A percentile compares a stretch with the other conserved stretches of the same genome.
phyloP scores from a whole-genome alignment of 2,888 invertebrate species.

The Lissonota sp. region DNA sequence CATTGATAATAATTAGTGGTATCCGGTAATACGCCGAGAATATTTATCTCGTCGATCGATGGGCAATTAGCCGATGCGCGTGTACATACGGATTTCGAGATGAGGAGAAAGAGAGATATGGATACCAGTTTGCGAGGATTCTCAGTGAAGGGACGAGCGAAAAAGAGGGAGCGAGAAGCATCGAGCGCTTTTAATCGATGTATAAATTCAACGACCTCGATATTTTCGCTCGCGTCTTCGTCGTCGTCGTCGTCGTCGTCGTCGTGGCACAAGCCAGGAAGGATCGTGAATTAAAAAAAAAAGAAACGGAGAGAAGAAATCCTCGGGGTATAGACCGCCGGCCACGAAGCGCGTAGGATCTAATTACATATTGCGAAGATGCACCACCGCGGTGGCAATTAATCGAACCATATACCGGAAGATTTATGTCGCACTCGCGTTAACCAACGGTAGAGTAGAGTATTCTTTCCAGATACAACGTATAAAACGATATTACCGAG shows the following conservation, averaged over 20 bases:
- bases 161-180: slow-evolving; percentile 6
- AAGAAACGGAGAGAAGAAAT: slow-evolving; percentile 39
- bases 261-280: slow-evolving; percentile 46
- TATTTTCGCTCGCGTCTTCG: slow-evolving; percentile 53
- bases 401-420: slow-evolving; percentile 70
- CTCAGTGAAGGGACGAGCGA: not conserved
- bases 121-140: slow-evolving; percentile 14
- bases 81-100: slow-evolving; percentile 25
- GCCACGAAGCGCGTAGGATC: slow-evolving; percentile 68
- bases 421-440: slow-evolving; percentile 70
- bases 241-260: slow-evolving; percentile 34
- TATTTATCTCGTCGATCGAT: slow-evolving; percentile 39
- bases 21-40: slow-evolving; percentile 36
- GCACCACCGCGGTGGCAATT: slow-evolving; percentile 65
- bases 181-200: slow-evolving; percentile 63
- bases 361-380: slow-evolving; percentile 73
- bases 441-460: slow-evolving; percentile 37
- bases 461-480: not conserved
- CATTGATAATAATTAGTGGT: slow-evolving; percentile 55
- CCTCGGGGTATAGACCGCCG: slow-evolving; percentile 64
- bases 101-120: slow-evolving; percentile 6
- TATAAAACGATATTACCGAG: not conserved
- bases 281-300: slow-evolving; percentile 46
- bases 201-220: slow-evolving; percentile 68
- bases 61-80: slow-evolving; percentile 47